Evolutionary conservation across 2,888 invertebrate species (phyloP).

Genomic region (Scaptomyza parva): DNA sequence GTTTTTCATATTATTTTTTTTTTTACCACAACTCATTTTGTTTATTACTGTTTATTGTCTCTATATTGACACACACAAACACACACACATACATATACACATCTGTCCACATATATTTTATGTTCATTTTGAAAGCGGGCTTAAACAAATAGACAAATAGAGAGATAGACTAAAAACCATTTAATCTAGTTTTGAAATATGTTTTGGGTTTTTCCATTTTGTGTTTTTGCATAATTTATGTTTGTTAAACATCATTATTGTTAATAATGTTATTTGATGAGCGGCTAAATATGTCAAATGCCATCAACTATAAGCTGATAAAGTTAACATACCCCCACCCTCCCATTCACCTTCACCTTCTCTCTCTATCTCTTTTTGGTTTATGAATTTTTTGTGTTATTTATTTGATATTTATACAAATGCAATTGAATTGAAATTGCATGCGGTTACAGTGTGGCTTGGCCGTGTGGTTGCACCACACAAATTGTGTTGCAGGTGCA

Average conservation of each 20-base stretch:
- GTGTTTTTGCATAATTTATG: not conserved
- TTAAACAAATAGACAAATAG: not conserved
- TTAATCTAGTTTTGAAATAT: not conserved
- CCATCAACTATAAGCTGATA: not conserved
- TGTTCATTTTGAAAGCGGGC: not conserved
- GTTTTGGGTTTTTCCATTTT: too few relatives aligned
- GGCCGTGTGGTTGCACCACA: conserved; percentile 3
- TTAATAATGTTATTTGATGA: not conserved
- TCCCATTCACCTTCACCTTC: too few relatives aligned
- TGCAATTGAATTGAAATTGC: conserved; percentile 38
- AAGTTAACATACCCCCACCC: not conserved
- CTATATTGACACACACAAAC: too few relatives aligned
- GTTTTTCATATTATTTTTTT: too few relatives aligned
- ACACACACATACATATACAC: not conserved
- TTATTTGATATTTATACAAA: conserved; percentile 36
- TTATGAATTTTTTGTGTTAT: conserved; percentile 15
- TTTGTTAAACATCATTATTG: not conserved
- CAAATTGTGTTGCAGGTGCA: not conserved
- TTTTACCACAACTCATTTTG: not conserved
- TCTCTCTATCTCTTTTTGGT: conserved; percentile 5
- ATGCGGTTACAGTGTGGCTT: conserved; percentile 14
- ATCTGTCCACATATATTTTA: not conserved
- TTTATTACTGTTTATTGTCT: too few relatives aligned
- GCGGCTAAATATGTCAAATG: conserved; percentile 1
- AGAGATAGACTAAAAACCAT: too few relatives aligned